These are phyloP conservation scores for Lordiphosa andalusiaca DNA, from an alignment of 2,888 invertebrate genomes.

Conservation along the genomic window DNA sequence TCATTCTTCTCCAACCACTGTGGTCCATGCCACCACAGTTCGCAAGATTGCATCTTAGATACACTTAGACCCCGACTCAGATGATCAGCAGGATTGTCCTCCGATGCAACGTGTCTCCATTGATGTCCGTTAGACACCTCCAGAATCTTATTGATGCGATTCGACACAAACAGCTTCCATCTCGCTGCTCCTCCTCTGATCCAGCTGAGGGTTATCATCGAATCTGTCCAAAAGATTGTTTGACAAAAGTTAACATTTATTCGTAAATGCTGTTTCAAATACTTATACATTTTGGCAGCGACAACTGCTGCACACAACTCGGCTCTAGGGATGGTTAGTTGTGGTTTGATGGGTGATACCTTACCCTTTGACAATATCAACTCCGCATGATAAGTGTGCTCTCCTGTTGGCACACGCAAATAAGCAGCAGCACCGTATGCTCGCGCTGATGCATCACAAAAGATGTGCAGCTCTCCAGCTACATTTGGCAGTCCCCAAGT, in stretches of 20 bases:
- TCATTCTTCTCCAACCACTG: no score
- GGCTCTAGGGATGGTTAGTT: background rate
- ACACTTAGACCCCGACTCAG: no score
- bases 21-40: no score
- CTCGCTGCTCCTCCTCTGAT: background rate
- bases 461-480: no score
- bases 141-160: background rate
- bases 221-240: no score
- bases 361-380: background rate
- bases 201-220: background rate
- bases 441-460: background rate
- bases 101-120: background rate
- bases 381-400: background rate
- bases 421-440: background rate
- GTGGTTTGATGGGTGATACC: background rate
- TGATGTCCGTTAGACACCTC: background rate
- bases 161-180: background rate
- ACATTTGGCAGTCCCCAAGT: no score
- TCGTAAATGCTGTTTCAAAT: background rate
- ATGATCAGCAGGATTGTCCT: no score
- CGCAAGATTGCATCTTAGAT: no score
- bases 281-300: background rate
- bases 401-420: background rate
- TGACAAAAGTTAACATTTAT: background rate
- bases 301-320: background rate